Evolutionary conservation across 30 jellyfish, hydroid and myxozoan genomes (phyloP), one percentile per base, ranked within the genome.

Genomic region (Aurelia coerulea): DNA sequence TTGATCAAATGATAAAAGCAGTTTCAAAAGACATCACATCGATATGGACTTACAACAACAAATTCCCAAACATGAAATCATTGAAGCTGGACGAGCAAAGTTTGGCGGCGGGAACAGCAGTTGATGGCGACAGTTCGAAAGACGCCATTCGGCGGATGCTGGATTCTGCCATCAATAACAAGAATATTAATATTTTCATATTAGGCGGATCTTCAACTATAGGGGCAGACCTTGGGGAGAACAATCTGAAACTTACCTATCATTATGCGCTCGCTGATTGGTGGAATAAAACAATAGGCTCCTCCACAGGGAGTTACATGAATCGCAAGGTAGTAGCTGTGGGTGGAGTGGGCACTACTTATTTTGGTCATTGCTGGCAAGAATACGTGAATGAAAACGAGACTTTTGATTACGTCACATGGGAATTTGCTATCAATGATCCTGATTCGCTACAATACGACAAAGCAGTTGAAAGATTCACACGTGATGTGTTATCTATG

Each of bases 351-450:
- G 94, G 97, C 2, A 88, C 98, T 11, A 62, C 87, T 6, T 95
- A 95, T 72, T 95, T 95, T 54, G 98, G 90, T 16, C 88, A 77
- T 63, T 95, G 99, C 64, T 90, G 97, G 97, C 88, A 90, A 78
- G 99, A 95, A 56, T 95, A 95, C 75, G 81, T 90, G 13, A 79
- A 76, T 14, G 86, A 49, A 29, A 81, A 82, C 19, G 97, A 90
- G 56, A 52, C 76, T 10, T 81, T 95, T 64, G 99, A 95, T 87
- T 78, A 85, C 42, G 97, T 82, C 65, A 65, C 92, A 19, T 95
- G 99, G 99, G 99, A 95, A 42, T 90, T 95, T 70, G 95, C 95
- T 12, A 90, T 90, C 69, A 95, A 95, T 54, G 99, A 95, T 69
- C 91, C 84, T 18, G 91, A 83, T 70, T 74, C 89, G 71, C n/a